These are phyloP conservation scores for Drosophila suboccidentalis DNA, from an alignment of 2,888 invertebrate species.

Conservation along the genomic window DNA sequence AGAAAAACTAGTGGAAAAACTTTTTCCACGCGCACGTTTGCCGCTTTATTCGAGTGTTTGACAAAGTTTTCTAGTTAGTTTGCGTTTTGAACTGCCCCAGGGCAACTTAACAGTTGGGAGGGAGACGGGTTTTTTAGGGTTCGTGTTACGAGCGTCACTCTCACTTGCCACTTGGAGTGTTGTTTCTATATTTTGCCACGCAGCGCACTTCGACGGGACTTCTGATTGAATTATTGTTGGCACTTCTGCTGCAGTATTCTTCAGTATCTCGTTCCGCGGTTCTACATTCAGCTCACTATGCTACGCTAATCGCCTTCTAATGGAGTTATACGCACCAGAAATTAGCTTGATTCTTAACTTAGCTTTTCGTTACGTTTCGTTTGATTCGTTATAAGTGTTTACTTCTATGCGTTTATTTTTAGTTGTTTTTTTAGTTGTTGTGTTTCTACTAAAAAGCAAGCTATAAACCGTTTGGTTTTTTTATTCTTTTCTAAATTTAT, in stretches of 20 bases:
- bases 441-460: conserved; percentile 53
- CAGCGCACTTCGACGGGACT: background rate
- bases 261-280: background rate
- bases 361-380: conserved; percentile 44
- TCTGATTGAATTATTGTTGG: conserved; percentile 61
- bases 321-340: conserved; percentile 81
- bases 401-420: conserved; percentile 17
- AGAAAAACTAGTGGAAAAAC: conserved; percentile 34
- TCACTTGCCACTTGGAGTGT: conserved; percentile 21
- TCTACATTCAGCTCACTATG: conserved; percentile 16
- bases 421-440: conserved; percentile 14
- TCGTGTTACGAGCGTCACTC: conserved; percentile 24
- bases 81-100: conserved; percentile 18
- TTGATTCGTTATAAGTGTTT: conserved; percentile 23
- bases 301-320: conserved; percentile 67
- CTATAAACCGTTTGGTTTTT: conserved; percentile 49
- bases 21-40: conserved; percentile 67
- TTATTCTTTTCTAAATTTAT: conserved; percentile 35
- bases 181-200: conserved; percentile 4
- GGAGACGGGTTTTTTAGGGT: background rate
- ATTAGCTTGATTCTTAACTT: conserved; percentile 60
- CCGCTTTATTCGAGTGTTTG: conserved; percentile 66
- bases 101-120: background rate
- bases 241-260: conserved; percentile 43
- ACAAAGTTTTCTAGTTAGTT: conserved; percentile 55